phyloP scores from a whole-genome alignment of 1,140 invertebrate genomes.

The Eueides isabella region DNA sequence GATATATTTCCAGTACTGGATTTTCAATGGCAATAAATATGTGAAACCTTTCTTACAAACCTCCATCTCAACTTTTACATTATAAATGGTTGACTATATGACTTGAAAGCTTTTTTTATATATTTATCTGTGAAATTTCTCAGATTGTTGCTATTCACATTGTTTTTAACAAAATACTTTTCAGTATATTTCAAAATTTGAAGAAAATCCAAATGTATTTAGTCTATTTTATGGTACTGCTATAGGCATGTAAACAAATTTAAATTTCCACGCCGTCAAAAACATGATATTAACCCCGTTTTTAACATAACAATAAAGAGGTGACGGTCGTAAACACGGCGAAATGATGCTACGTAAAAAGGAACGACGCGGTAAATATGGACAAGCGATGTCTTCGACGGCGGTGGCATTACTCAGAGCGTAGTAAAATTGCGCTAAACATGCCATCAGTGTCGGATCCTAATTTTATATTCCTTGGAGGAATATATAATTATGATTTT shows the following conservation, averaged over 20 bases:
- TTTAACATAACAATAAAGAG: constrained; percentile 68
- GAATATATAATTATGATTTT: too few species aligned
- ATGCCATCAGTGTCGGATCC: not conserved
- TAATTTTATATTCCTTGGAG: not conserved
- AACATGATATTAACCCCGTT: constrained; percentile 69
- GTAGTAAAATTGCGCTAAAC: constrained; percentile 54
- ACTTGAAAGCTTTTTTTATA: not conserved
- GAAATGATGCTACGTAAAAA: constrained; percentile 71
- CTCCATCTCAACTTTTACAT: constrained; percentile 19
- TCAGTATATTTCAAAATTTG: not conserved
- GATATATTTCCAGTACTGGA: constrained; percentile 70
- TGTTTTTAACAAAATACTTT: not conserved
- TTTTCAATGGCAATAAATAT: constrained; percentile 76
- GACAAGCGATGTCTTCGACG: constrained; percentile 68
- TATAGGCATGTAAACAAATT: constrained; percentile 23
- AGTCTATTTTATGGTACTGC: not conserved
- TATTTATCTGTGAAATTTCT: not conserved
- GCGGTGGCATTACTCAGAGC: constrained; percentile 45
- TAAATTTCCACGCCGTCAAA: constrained; percentile 32
- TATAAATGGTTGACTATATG: not conserved
- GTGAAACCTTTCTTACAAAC: constrained; percentile 43
- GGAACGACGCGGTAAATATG: constrained; percentile 74
- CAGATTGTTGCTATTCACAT: not conserved
- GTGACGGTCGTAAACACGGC: constrained; percentile 69
- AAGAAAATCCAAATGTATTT: not conserved